A percentile compares a stretch with the other conserved stretches of the same genome.
Evolutionary conservation across 2,888 invertebrate species (phyloP).

Genomic region (Lasius platythorax): DNA sequence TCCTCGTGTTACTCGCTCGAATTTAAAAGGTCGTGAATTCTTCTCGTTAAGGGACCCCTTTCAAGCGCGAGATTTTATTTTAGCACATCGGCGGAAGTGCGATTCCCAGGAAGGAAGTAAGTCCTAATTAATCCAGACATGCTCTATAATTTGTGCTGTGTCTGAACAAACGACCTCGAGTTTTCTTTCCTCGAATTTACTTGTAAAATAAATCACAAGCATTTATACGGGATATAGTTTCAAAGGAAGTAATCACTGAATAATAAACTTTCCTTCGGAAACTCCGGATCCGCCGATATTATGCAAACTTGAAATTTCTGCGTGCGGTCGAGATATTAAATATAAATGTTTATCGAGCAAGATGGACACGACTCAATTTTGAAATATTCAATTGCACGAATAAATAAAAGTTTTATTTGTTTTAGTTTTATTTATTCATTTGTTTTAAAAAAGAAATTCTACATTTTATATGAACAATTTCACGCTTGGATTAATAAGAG

Average conservation of each 20-base stretch:
- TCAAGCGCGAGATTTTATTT: slow-evolving; percentile 39
- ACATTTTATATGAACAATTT: background rate
- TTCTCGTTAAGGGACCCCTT: slow-evolving; percentile 40
- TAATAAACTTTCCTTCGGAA: slow-evolving; percentile 10
- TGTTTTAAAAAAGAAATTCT: background rate
- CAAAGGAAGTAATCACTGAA: slow-evolving; percentile 1
- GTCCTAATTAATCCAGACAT: slow-evolving; percentile 70
- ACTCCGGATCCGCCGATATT: background rate
- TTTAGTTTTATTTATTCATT: background rate
- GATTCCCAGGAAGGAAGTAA: slow-evolving; percentile 65
- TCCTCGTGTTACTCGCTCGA: slow-evolving; percentile 8
- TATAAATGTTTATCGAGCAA: slow-evolving; percentile 20
- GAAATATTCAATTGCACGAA: slow-evolving; percentile 20
- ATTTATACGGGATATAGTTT: background rate
- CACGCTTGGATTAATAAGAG: background rate
- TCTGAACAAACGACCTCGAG: slow-evolving; percentile 61
- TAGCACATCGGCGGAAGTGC: slow-evolving; percentile 48
- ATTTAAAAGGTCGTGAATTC: slow-evolving; percentile 49
- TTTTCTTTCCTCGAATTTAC: background rate
- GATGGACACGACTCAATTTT: background rate
- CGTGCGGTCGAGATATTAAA: slow-evolving; percentile 22
- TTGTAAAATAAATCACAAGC: slow-evolving; percentile 7
- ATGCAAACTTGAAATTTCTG: slow-evolving; percentile 13
- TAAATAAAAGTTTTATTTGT: slow-evolving; percentile 15
- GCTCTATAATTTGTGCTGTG: slow-evolving; percentile 68